Evolutionary conservation across 2,797 vertebrate genomes (phyloP).

Genomic region (Hephaestus fuliginosus): DNA sequence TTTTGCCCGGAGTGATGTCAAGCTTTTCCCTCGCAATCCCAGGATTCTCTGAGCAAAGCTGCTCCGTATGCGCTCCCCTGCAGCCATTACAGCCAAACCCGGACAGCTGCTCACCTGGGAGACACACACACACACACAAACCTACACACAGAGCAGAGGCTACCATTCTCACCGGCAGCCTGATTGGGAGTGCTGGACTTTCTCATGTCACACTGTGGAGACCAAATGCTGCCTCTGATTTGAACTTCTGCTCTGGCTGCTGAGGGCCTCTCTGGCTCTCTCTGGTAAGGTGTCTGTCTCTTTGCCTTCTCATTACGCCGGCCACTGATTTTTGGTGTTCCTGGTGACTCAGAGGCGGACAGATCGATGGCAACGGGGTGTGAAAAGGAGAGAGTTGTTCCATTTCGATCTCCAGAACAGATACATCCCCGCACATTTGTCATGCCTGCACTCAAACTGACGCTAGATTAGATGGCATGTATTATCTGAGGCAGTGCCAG

Average conservation of each 20-base stretch:
- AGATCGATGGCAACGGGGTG: conserved; percentile 47
- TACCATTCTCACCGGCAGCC: conserved; percentile 31
- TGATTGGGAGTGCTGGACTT: conserved; percentile 48
- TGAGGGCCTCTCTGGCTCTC: conserved; percentile 15
- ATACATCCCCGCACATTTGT: conserved; percentile 61
- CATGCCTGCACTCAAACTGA: conserved; percentile 58
- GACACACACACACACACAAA: conserved; percentile 1
- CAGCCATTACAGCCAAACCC: conserved; percentile 60
- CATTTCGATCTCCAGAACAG: conserved; percentile 63
- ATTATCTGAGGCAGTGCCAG: conserved; percentile 55
- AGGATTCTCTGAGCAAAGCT: conserved; percentile 42
- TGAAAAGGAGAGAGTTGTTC: conserved; percentile 56
- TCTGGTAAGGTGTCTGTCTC: conserved; percentile 20
- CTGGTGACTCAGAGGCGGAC: conserved; percentile 39
- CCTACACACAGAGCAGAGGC: not conserved
- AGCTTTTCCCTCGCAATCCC: conserved; percentile 33
- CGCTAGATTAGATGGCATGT: conserved; percentile 59
- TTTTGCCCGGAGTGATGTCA: conserved; percentile 54
- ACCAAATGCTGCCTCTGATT: conserved; percentile 34
- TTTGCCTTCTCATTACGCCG: conserved; percentile 49
- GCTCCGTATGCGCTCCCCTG: conserved; percentile 42
- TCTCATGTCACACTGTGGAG: conserved; percentile 31
- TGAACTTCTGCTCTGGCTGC: conserved; percentile 18
- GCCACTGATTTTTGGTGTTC: conserved; percentile 48
- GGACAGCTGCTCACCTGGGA: conserved; percentile 65